Evolutionary conservation across 2,888 invertebrate species (phyloP).

Genomic region (Drosophila formosana): DNA sequence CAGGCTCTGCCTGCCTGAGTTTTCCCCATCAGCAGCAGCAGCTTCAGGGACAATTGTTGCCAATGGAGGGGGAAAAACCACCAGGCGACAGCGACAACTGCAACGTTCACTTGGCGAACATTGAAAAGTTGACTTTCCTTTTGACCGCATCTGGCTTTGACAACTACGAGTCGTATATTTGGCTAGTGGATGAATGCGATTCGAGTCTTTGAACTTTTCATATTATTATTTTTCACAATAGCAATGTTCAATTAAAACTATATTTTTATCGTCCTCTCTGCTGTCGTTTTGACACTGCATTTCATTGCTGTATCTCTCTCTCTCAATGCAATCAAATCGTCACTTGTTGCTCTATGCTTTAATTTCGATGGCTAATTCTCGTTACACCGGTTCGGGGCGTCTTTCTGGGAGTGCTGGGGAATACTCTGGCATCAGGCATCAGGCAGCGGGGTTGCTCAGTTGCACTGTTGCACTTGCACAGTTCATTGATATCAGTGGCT

Average conservation of each 20-base stretch:
- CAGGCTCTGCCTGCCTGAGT: conserved; percentile 21
- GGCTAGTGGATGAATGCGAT: conserved; percentile 39
- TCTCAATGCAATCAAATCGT: background rate
- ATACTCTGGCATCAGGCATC: background rate
- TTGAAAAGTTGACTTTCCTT: conserved; percentile 70
- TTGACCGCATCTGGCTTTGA: conserved; percentile 67
- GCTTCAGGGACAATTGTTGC: conserved; percentile 48
- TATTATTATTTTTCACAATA: conserved; percentile 33
- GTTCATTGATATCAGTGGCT: conserved; percentile 66
- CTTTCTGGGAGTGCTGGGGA: conserved; percentile 20
- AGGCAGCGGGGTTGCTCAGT: conserved; percentile 8
- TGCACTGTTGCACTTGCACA: conserved; percentile 39
- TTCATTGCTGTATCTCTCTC: background rate
- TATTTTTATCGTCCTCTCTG: conserved; percentile 35
- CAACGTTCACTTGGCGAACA: conserved; percentile 43
- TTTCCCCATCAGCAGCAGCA: conserved; percentile 47
- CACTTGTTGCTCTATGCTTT: background rate
- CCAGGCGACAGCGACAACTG: conserved; percentile 16
- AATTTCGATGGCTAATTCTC: conserved; percentile 52
- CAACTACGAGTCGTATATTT: conserved; percentile 31
- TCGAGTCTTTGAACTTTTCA: conserved; percentile 63
- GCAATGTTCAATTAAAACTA: conserved; percentile 22
- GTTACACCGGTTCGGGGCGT: conserved; percentile 60
- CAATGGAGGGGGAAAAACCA: conserved; percentile 67
- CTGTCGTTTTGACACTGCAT: conserved; percentile 4